Base-by-base conservation (phyloP, 2,888 invertebrate species). In the Hypsopygia costalis region DNA sequence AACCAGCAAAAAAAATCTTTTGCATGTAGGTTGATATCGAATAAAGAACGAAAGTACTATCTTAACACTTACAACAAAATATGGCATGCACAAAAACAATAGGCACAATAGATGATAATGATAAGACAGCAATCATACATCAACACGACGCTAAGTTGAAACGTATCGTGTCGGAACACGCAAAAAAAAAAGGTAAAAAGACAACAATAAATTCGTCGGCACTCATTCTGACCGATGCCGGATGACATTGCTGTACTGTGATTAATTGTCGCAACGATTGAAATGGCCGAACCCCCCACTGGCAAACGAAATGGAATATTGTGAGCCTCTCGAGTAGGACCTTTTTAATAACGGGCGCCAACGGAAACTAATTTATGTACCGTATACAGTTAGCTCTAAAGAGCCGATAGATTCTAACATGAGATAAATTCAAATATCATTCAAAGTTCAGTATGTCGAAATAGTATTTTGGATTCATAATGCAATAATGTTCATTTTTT, bases 231-330 rank as follows among this genome's bases (percentile, higher is more conserved):
- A 61, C 70, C 74, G 73, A 55, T 65, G 71, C 73, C 67, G 76
- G 81, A 88, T 88, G 88, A 88, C 88, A 88, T 69, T 76, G 87
- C 88, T 78, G 61, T 80, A 82, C 81, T 76, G 69, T 88, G 88
- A 88, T 88, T 87, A 86, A 88, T 88, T 75, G 86, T 85, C 71
- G 75, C 75, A 67, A 68, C 82, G 81, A 85, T 86, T 85, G 86
- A 81, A 80, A 75, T 68, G 69, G 69, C 62, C 71, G 74, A 73
- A 69, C 88, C 83, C 83, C 88, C 88, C 86, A 87, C 88, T 81
- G 88, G 69, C 71, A 80, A 47, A 72, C 77, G 81, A 80, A 88
- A 88, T 88, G 83, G 85, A 86, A 87, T 86, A 85, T 80, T 78
- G 74, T 74, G 65, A 64, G 55, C 59, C 62, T 61, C 62, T 61